Percentiles rank a stretch among this genome's conserved stretches.
Evolutionary conservation across 2,113 vertebrate genomes (phyloP).

Genomic region (crab-eating macaque (Macaca fascicularis)): DNA sequence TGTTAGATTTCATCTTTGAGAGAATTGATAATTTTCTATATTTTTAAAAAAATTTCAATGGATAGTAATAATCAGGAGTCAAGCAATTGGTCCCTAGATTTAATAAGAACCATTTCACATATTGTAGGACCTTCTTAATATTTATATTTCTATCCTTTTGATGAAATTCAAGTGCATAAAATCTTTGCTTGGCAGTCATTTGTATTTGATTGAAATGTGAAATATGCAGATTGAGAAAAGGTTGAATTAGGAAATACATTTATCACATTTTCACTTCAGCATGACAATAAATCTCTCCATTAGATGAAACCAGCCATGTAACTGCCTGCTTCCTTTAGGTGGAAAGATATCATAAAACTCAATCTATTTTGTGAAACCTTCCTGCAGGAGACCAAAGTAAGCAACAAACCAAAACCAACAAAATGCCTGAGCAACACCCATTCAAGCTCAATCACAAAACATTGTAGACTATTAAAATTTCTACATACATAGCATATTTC

Average conservation of each 20-base stretch:
- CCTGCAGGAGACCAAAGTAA: constrained; percentile 42
- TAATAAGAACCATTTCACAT: constrained; percentile 20
- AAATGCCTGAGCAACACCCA: not conserved
- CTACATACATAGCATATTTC: not conserved
- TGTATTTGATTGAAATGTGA: constrained; percentile 68
- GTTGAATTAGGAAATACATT: constrained; percentile 69
- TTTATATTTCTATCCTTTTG: constrained; percentile 60
- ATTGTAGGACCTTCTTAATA: constrained; percentile 47
- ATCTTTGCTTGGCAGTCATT: constrained; percentile 36
- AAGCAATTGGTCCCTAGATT: not conserved
- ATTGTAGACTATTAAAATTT: not conserved
- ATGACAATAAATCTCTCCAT: constrained; percentile 70
- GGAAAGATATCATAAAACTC: constrained; percentile 39
- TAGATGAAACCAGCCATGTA: constrained; percentile 64
- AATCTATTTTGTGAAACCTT: constrained; percentile 41
- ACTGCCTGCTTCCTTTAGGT: constrained; percentile 51
- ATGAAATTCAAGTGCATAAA: constrained; percentile 42
- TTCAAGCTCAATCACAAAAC: constrained; percentile 10
- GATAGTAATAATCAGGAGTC: not conserved
- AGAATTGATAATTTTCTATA: not conserved
- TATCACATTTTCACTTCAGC: constrained; percentile 62
- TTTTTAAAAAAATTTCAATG: not conserved
- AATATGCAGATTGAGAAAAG: constrained; percentile 60
- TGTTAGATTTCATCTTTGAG: not conserved
- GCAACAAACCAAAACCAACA: constrained; percentile 10